Evolutionary conservation across 64 coral and sea anemone genomes (phyloP), one percentile per base, ranked within the genome.

Genomic region (Anthopleura sola): DNA sequence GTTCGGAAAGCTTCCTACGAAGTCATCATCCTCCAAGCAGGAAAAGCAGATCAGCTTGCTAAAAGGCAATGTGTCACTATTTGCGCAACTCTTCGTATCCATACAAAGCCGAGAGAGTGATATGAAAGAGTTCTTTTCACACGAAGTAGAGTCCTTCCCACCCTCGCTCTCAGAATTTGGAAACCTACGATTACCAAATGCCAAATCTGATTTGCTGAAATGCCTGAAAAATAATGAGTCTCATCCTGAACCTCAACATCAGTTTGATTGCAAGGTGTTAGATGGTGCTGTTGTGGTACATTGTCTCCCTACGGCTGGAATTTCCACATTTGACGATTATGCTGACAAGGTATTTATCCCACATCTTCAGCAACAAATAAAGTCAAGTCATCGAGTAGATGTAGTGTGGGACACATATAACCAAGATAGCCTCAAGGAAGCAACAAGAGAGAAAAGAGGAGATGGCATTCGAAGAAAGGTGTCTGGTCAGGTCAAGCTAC

Each of bases 401-500:
- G 82, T 90, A 38, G 69, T 90, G 48, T 90, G 88, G 88, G 88
- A 85, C 37, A 83, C 66, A 38, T 82, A 88, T n/a, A 5, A 46
- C 50, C 87, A 36, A 49, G 71, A 79, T 48, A 91, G 90, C 58
- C 60, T 91, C 29, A 87, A 87, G 85, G 49, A 87, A 1, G 75
- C 90, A 28, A 87, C 90, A 57, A 82, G 90, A 49, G 84, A 87
- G 40, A 87, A 87, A 83, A 75, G 91, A 88, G 91, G 86, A n/a
- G 46, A 66, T 36, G 91, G 85, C 18, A 11, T 92, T 3, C 54
- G 91, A 40, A 84, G 68, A 12, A 92, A 92, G 56, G 86, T 88
- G 15, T 77, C 91, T 37, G 86, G 91, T 58, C 86, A 78, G 39
- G 86, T 69, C 1, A 88, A 88, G 91, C 49, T 88, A 28, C 91